phyloP scores from a whole-genome alignment of 2,888 invertebrate species.

The Meiosimyza platycephala region DNA sequence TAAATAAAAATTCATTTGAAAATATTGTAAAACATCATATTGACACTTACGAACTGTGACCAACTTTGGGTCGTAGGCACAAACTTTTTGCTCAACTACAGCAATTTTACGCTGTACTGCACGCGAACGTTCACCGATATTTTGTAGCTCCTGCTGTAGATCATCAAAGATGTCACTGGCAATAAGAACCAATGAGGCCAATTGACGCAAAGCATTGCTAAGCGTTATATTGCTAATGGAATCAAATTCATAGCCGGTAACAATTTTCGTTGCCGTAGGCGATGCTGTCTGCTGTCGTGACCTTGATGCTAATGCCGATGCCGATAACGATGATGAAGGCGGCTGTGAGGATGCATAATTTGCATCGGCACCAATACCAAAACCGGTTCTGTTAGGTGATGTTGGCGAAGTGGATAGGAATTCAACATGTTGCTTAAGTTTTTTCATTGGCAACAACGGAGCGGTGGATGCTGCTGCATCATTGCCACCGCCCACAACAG shows the following conservation, averaged over 20 bases:
- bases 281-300: slow-evolving; percentile 37
- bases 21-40: not conserved
- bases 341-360: slow-evolving; percentile 7
- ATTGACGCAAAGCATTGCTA: slow-evolving; percentile 84
- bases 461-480: slow-evolving; percentile 38
- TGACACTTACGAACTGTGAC: slow-evolving; percentile 91
- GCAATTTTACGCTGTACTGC: slow-evolving; percentile 77
- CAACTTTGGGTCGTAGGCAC: slow-evolving; percentile 85
- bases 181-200: slow-evolving; percentile 84
- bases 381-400: slow-evolving; percentile 45
- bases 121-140: slow-evolving; percentile 79
- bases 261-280: slow-evolving; percentile 54
- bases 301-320: slow-evolving; percentile 30
- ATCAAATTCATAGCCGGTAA: slow-evolving; percentile 82
- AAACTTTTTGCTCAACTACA: slow-evolving; percentile 78
- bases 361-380: slow-evolving; percentile 6
- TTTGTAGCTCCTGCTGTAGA: slow-evolving; percentile 79
- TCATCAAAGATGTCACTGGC: slow-evolving; percentile 90
- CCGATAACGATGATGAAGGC: slow-evolving; percentile 36
- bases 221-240: slow-evolving; percentile 89
- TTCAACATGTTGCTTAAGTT: slow-evolving; percentile 61
- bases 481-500: slow-evolving; percentile 9
- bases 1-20: no score
- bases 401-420: slow-evolving; percentile 55
- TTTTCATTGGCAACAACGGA: slow-evolving; percentile 56